These are phyloP conservation scores for Scaptomyza tumidula DNA, from an alignment of 2,888 invertebrate genomes.

Conservation along the genomic window DNA sequence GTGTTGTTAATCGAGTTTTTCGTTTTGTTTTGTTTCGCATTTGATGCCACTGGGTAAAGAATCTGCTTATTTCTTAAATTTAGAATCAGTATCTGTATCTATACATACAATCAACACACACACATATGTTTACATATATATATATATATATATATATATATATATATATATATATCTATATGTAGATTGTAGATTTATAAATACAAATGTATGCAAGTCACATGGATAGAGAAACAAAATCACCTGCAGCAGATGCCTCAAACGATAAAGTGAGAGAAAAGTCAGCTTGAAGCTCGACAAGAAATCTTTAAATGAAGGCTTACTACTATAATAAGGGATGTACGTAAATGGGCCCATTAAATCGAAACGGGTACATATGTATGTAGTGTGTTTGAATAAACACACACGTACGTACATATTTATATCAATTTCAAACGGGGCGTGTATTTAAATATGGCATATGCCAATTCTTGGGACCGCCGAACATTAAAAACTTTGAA, in stretches of 20 bases:
- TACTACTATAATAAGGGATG: no score
- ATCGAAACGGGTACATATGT: not conserved
- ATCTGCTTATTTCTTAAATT: conserved; percentile 46
- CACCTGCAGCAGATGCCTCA: not conserved
- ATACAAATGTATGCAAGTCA: conserved; percentile 30
- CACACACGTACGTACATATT: conserved; percentile 4
- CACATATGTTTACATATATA: not conserved
- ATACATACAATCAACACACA: conserved; percentile 1
- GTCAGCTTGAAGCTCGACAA: conserved; percentile 8
- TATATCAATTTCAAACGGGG: conserved; percentile 44
- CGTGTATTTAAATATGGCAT: conserved; percentile 31
- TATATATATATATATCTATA: not conserved
- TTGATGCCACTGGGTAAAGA: conserved; percentile 47
- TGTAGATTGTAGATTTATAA: conserved; percentile 26
- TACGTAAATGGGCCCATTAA: conserved; percentile 17
- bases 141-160: not conserved
- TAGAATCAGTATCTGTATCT: conserved; percentile 23
- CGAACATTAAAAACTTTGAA: conserved; percentile 49
- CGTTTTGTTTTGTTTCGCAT: conserved; percentile 32
- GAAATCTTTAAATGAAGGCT: not conserved
- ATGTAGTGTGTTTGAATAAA: not conserved
- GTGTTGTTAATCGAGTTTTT: conserved; percentile 13
- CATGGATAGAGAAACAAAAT: conserved; percentile 5
- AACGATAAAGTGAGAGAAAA: not conserved
- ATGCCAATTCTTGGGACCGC: conserved; percentile 38